These are phyloP conservation scores for Siderastrea siderea DNA, from an alignment of 92 coral and sea anemone species.

Conservation along the genomic window DNA sequence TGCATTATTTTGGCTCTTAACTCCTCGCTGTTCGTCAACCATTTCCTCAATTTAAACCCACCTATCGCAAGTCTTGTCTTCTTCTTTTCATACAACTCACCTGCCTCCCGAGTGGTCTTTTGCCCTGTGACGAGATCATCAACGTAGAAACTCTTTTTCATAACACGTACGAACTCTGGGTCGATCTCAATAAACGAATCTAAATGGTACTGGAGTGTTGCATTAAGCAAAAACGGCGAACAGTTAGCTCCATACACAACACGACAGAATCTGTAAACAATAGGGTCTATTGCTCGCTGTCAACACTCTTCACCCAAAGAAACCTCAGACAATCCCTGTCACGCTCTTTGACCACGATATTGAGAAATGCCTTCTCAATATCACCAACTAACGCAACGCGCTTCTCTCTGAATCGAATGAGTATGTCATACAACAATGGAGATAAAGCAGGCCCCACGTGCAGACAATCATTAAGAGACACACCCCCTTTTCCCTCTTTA, in stretches of 20 bases:
- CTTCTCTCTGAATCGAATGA: too few relatives aligned
- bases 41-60: conserved; percentile 17
- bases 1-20: not conserved
- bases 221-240: too few relatives aligned
- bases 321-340: not conserved
- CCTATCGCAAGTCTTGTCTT: conserved; percentile 8
- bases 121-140: not conserved
- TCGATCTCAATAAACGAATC: too few relatives aligned
- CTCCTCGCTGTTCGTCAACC: not conserved
- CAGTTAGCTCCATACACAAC: too few relatives aligned
- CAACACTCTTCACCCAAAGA: not conserved
- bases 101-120: not conserved
- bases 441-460: conserved; percentile 16
- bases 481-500: not conserved
- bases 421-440: conserved; percentile 2
- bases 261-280: too few relatives aligned
- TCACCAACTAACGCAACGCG: too few relatives aligned
- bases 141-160: not conserved
- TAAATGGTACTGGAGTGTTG: too few relatives aligned
- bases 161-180: not conserved
- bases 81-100: not conserved
- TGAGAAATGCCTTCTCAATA: too few relatives aligned
- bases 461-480: not conserved
- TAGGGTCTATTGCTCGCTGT: too few relatives aligned
- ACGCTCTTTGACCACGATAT: too few relatives aligned